phyloP scores from a whole-genome alignment of 2,113 vertebrate species.

The Illadopsis cleaveri region DNA sequence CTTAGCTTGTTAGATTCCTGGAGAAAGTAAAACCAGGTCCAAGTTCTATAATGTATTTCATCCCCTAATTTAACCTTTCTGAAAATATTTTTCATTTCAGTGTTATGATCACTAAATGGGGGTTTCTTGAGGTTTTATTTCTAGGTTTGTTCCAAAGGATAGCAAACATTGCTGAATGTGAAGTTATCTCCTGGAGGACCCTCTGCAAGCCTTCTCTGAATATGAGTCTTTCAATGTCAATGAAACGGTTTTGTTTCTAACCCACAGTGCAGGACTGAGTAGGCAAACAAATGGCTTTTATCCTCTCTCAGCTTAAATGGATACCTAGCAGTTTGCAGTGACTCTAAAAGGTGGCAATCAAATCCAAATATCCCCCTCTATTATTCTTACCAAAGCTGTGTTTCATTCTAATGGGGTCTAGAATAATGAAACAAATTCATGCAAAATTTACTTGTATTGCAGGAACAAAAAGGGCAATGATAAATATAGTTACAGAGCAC shows the following conservation, averaged over 20 bases:
- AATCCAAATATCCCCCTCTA: background rate
- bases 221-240: background rate
- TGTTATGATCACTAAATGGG: background rate
- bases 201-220: background rate
- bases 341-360: background rate
- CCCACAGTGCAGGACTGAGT: accelerated
- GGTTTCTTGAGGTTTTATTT: too few relatives aligned
- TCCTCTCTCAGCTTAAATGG: background rate
- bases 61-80: background rate
- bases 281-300: background rate
- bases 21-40: background rate
- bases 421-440: background rate
- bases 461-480: background rate
- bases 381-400: background rate
- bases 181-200: background rate
- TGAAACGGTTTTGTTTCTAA: background rate
- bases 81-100: background rate
- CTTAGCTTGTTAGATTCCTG: background rate
- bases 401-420: background rate
- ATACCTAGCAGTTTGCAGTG: background rate
- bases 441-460: accelerated
- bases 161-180: background rate
- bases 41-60: background rate
- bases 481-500: background rate
- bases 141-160: background rate